phyloP scores from a whole-genome alignment of 2,888 invertebrate genomes.

The Sminthurides aquaticus region DNA sequence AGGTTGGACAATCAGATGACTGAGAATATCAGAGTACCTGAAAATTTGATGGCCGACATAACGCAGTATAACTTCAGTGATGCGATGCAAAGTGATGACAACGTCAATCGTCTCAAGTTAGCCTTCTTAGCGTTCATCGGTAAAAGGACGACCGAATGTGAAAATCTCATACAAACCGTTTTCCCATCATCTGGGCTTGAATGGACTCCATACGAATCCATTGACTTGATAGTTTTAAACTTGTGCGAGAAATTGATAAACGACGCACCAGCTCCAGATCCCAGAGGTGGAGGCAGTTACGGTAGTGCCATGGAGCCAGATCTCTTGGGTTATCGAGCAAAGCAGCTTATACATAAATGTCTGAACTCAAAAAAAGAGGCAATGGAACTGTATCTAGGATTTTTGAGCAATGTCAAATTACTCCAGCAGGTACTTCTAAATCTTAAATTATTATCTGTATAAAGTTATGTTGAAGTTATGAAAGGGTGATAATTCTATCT shows the following conservation, averaged over 20 bases:
- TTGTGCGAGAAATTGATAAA: constrained; percentile 49
- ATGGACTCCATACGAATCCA: constrained; percentile 36
- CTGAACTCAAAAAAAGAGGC: constrained; percentile 80
- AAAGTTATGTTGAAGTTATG: constrained; percentile 4
- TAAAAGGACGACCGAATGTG: constrained; percentile 30
- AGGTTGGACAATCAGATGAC: constrained; percentile 12
- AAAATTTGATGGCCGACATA: constrained; percentile 38
- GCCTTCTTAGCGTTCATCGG: constrained; percentile 38
- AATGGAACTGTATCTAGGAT: constrained; percentile 65
- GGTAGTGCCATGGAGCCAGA: constrained; percentile 26
- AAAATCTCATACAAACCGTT: constrained; percentile 25
- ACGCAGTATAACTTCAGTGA: constrained; percentile 31
- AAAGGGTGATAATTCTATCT: constrained; percentile 3
- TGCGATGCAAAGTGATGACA: constrained; percentile 30
- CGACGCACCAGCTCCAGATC: constrained; percentile 82
- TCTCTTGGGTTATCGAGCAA: constrained; percentile 36
- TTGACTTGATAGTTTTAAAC: constrained; percentile 44
- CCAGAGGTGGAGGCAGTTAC: constrained; percentile 49
- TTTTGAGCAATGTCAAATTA: constrained; percentile 50
- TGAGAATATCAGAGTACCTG: constrained; percentile 31
- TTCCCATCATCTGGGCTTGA: constrained; percentile 30
- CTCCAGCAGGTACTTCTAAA: constrained; percentile 16
- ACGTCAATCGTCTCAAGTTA: constrained; percentile 37
- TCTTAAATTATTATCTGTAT: background rate
- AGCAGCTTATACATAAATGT: constrained; percentile 67